Conservation (phyloP, 2,888 invertebrate genomes). For the Scrobipalpa atriplicella region DNA sequence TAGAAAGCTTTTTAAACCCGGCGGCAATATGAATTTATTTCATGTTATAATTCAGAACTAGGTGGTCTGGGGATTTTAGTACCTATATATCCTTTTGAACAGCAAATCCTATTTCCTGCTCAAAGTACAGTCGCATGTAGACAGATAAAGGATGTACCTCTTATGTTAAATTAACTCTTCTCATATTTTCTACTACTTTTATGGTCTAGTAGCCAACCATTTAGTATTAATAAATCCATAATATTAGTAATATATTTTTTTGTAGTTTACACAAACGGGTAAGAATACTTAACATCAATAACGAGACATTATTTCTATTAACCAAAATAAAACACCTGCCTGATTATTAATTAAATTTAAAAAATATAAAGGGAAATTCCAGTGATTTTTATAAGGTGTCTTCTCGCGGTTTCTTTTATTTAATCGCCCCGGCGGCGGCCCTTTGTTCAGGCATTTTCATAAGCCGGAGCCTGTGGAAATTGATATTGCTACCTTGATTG, state of each 20-base stretch:
- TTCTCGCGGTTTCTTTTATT: background rate
- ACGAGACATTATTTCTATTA: too few species aligned
- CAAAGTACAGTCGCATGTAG: background rate
- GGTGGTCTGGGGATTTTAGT: background rate
- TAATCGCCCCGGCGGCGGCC: background rate
- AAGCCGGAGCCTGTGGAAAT: background rate
- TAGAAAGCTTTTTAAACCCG: too few species aligned
- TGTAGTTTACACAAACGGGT: too few species aligned
- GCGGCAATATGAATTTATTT: background rate
- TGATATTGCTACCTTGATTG: background rate
- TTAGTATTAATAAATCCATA: too few species aligned
- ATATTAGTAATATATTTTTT: too few species aligned
- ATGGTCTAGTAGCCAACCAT: background rate
- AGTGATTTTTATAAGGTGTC: background rate
- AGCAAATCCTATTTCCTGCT: background rate
- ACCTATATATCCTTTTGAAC: slow-evolving; percentile 3
- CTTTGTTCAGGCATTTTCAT: slow-evolving; percentile 3
- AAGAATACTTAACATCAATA: too few species aligned
- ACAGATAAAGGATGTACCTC: background rate
- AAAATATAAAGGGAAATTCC: too few species aligned
- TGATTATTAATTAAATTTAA: too few species aligned
- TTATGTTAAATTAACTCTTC: background rate
- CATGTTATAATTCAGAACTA: background rate
- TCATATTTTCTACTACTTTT: background rate
- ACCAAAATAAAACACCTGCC: too few species aligned